phyloP scores from a whole-genome alignment of 2,113 vertebrate genomes.

The Centrocercus urophasianus region DNA sequence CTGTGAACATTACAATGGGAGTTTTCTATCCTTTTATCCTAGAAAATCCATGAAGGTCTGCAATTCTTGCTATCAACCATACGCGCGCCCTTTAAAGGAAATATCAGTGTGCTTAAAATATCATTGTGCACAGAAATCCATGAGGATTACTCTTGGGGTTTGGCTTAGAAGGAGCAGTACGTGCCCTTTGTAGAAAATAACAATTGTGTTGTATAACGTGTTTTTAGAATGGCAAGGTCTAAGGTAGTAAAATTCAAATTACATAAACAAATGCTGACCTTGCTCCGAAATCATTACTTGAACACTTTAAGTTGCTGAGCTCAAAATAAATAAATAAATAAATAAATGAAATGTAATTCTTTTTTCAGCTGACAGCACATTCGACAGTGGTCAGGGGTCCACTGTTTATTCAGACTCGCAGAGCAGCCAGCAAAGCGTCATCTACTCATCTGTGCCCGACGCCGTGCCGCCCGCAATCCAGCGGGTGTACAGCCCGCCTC shows the following conservation, averaged over 20 bases:
- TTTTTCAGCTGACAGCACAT: conserved; percentile 86
- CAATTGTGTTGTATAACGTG: conserved; percentile 9
- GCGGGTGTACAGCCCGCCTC: conserved; percentile 82
- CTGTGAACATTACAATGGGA: not conserved
- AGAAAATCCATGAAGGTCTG: not conserved
- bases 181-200: conserved; percentile 8
- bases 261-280: not conserved
- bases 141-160: not conserved
- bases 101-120: conserved; percentile 15
- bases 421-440: conserved; percentile 88
- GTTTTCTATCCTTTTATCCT: conserved; percentile 8
- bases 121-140: not conserved
- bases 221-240: conserved; percentile 9
- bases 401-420: conserved; percentile 85
- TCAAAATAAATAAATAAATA: not conserved
- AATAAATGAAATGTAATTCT: not conserved
- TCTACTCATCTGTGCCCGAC: conserved; percentile 85
- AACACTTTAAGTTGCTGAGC: not conserved
- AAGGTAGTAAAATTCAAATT: not conserved
- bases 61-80: not conserved
- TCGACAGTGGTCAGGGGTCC: conserved; percentile 87
- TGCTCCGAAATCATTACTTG: not conserved
- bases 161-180: not conserved
- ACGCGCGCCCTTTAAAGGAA: conserved; percentile 16
- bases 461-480: conserved; percentile 75